Evolutionary conservation across 2,797 vertebrate species (phyloP), one percentile per base, ranked within the genome.

Genomic region (Euthynnus affinis): DNA sequence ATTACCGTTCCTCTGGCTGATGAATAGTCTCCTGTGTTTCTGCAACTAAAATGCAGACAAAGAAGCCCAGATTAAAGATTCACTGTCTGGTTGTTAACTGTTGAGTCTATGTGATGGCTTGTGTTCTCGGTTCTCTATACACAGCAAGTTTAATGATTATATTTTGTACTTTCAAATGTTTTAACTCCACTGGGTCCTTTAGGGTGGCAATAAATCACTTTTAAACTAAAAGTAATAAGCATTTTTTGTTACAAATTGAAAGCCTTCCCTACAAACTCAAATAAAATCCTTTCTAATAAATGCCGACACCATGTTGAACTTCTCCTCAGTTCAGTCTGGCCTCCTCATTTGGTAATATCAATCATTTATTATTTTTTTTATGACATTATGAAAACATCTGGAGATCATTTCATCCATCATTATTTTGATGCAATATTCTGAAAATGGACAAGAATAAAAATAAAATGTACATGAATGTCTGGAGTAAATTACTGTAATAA

Each of bases 301-400:
- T 14, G n/a, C 17, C 7, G 15, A 20, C 17, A 3, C 3, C 15
- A 15, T 13, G 15, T 27, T 13, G 29, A 8, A 59, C 27, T n/a
- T 70, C 18, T 65, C 42, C 27, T 34, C 44, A 73, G 46, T 49
- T 70, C 56, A 87, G 49, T 71, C 56, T 71, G 67, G 74, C 68
- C 13, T 63, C 22, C 46, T 34, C 65, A 23, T 84, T 71, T 40
- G 34, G 69, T 76, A 68, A 81, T 64, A 73, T 66, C 60, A 81
- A 60, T 76, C 32, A 71, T 85, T 86, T 78, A 66, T 82, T 64
- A 37, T 18, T 52, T 63, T 52, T 63, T 53, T 27, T 42, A 53
- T 52, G 44, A 68, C 61, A 76, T 53, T 58, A 63, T 64, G 49
- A 80, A 69, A 80, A 51, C 57, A 76, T 55, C 27, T 44, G 42